Evolutionary conservation across 2,113 vertebrate genomes (phyloP).

Genomic region (Corapipo altera): DNA sequence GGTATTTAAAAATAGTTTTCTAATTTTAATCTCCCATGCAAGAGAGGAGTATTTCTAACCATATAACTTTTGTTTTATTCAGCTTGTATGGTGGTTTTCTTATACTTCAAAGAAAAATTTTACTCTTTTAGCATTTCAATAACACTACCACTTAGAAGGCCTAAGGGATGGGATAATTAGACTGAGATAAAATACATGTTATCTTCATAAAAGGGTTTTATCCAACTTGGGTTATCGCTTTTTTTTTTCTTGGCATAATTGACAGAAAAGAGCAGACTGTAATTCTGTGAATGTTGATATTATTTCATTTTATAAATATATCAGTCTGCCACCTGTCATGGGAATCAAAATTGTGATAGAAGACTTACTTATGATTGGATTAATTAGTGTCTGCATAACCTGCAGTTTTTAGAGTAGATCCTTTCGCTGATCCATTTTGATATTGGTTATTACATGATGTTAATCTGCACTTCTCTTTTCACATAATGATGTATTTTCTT

Average conservation of each 20-base stretch:
- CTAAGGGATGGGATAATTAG: neutral
- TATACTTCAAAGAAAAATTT: neutral
- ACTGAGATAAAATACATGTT: neutral
- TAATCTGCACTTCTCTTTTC: neutral
- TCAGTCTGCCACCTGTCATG: neutral
- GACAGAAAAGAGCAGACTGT: neutral
- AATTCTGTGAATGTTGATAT: neutral
- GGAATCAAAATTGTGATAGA: neutral
- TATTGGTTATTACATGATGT: neutral
- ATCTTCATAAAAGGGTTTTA: neutral
- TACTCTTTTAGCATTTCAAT: neutral
- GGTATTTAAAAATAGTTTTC: constrained; percentile 67
- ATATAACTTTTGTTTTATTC: neutral
- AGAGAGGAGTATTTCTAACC: neutral
- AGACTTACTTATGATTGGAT: neutral
- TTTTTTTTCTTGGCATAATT: neutral
- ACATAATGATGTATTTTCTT: neutral
- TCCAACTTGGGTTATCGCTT: fast-evolving
- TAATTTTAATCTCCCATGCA: neutral
- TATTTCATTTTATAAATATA: neutral
- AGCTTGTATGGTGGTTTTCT: neutral
- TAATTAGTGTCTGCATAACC: neutral
- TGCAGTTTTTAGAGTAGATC: neutral
- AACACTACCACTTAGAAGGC: neutral
- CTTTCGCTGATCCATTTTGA: neutral